These are phyloP conservation scores for Lordiphosa collinella DNA, from an alignment of 1,140 invertebrate genomes.

Conservation along the genomic window DNA sequence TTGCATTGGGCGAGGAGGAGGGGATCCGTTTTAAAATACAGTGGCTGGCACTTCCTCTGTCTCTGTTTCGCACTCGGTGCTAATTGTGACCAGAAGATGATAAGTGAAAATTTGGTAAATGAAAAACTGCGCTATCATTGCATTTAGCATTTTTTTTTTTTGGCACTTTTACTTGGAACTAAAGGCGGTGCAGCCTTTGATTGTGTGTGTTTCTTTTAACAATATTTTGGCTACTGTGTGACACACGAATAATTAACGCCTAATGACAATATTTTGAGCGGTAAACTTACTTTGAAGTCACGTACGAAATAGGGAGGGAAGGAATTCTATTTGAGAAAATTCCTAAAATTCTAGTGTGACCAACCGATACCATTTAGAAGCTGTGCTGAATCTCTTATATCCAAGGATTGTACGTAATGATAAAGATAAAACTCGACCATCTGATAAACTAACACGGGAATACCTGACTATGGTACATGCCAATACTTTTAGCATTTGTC, in stretches of 20 bases:
- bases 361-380: too few relatives aligned
- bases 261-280: constrained; percentile 43
- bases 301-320: too few relatives aligned
- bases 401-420: too few relatives aligned
- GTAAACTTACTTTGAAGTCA: constrained; percentile 23
- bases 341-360: too few relatives aligned
- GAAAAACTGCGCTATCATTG: background rate
- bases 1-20: constrained; percentile 19
- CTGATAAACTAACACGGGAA: too few relatives aligned
- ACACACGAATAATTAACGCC: constrained; percentile 32
- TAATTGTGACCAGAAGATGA: constrained; percentile 31
- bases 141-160: background rate
- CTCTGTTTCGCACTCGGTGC: constrained; percentile 8
- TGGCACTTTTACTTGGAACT: constrained; percentile 7
- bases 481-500: too few relatives aligned
- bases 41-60: constrained; percentile 37
- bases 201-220: background rate
- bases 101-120: constrained; percentile 11
- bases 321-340: too few relatives aligned
- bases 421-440: too few relatives aligned
- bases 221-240: constrained; percentile 30
- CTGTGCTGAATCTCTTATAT: too few relatives aligned
- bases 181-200: constrained; percentile 5
- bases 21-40: constrained; percentile 63
- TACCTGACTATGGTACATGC: too few relatives aligned